Conservation (phyloP, 1,140 invertebrate genomes). For the Drosophila ironensis region DNA sequence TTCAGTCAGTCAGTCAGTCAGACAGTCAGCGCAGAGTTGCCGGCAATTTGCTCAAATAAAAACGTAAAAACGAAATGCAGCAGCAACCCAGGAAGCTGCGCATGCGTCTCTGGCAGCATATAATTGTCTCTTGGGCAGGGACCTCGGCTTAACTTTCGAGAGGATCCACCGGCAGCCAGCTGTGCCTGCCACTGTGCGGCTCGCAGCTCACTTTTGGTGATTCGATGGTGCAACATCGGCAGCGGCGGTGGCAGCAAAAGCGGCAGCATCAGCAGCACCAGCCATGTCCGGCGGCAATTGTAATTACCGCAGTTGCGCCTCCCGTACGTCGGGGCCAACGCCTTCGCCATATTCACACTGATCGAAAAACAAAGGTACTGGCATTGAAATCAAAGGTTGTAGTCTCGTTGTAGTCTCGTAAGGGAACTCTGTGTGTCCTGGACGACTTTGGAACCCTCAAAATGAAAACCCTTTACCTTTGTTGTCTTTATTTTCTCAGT, state of each 20-base stretch:
- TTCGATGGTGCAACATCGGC: slow-evolving; percentile 13
- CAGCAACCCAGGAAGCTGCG: slow-evolving; percentile 61
- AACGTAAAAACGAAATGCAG: slow-evolving; percentile 72
- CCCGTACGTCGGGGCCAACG: slow-evolving; percentile 74
- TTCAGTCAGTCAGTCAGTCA: slow-evolving; percentile 74
- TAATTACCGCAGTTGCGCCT: slow-evolving; percentile 80
- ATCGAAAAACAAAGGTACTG: slow-evolving; percentile 9
- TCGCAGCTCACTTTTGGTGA: slow-evolving; percentile 22
- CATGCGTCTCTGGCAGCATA: slow-evolving; percentile 79
- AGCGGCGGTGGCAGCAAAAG: slow-evolving; percentile 10
- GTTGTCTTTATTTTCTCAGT: slow-evolving; percentile 1
- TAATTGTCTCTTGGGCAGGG: slow-evolving; percentile 70
- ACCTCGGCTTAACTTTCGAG: slow-evolving; percentile 24
- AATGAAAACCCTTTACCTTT: neutral
- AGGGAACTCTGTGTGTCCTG: too few species aligned
- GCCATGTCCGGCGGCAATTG: slow-evolving; percentile 78
- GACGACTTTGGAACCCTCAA: too few species aligned
- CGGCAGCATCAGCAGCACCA: slow-evolving; percentile 25
- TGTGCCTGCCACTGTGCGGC: slow-evolving; percentile 46
- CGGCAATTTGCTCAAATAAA: slow-evolving; percentile 79
- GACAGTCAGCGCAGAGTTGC: slow-evolving; percentile 70
- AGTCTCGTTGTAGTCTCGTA: too few species aligned
- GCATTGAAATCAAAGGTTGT: neutral
- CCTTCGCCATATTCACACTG: slow-evolving; percentile 56
- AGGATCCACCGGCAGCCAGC: slow-evolving; percentile 48